Conservation (phyloP, 2,888 invertebrate genomes). For the Cartodere bifasciata region DNA sequence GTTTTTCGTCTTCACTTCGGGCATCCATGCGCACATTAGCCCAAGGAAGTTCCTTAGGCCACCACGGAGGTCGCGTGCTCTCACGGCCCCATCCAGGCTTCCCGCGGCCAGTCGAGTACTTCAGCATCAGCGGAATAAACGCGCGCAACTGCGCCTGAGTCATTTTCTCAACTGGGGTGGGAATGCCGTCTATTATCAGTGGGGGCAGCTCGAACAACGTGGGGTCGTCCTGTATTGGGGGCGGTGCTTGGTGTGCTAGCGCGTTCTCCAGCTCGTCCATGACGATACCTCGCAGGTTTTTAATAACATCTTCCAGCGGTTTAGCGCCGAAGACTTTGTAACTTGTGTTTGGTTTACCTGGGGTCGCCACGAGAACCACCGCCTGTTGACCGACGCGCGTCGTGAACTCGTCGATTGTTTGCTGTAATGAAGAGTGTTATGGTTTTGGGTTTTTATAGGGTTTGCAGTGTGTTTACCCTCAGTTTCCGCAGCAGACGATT, state of each 20-base stretch:
- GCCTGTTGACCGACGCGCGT: constrained; percentile 96
- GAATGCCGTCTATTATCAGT: constrained; percentile 92
- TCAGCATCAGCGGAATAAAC: constrained; percentile 95
- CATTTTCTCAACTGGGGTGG: constrained; percentile 98
- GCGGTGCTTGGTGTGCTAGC: constrained; percentile 84
- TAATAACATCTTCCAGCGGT: constrained; percentile 90
- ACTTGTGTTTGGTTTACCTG: constrained; percentile 90
- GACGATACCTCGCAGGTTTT: constrained; percentile 78
- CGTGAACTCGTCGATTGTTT: constrained; percentile 94
- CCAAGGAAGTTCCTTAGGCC: constrained; percentile 97
- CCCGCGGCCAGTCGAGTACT: constrained; percentile 91
- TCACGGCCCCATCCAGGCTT: constrained; percentile 98
- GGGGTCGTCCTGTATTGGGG: constrained; percentile 77
- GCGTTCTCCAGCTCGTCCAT: constrained; percentile 93
- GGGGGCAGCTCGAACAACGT: constrained; percentile 91
- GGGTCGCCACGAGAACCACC: constrained; percentile 88
- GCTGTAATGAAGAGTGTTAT: constrained; percentile 37
- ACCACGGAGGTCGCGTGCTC: constrained; percentile 92
- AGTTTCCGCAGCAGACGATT: constrained; percentile 81
- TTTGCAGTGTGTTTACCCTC: constrained; percentile 50
- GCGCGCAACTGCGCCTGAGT: constrained; percentile 93
- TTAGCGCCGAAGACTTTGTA: constrained; percentile 96
- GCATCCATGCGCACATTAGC: constrained; percentile 97
- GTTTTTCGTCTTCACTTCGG: constrained; percentile 89
- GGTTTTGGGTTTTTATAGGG: constrained; percentile 1